A percentile compares a stretch with the other conserved stretches of the same genome.
Conservation (phyloP, 1,140 invertebrate species). For the Argopecten irradians region DNA sequence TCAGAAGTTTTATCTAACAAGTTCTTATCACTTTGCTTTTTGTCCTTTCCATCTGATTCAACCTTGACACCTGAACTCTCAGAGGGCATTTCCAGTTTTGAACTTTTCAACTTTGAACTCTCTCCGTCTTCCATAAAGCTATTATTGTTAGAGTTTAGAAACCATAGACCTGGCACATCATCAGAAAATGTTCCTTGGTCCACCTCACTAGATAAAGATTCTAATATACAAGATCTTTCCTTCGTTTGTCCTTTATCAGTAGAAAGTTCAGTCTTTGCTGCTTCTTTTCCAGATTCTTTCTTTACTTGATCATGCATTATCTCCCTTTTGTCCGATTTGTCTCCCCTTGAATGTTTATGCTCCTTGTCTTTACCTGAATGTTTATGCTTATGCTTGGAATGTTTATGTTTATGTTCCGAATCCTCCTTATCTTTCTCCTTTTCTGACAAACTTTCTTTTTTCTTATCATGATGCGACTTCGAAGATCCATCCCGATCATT, state of each 20-base stretch:
- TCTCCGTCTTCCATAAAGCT: background rate
- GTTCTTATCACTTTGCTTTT: background rate
- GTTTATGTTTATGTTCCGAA: background rate
- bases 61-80: background rate
- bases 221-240: background rate
- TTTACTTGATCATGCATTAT: slow-evolving; percentile 29
- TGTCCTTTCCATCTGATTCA: background rate
- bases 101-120: background rate
- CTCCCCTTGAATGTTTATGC: slow-evolving; percentile 25
- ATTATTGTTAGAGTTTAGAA: background rate
- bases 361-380: slow-evolving; percentile 34
- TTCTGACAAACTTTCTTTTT: too few species aligned
- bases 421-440: background rate
- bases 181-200: background rate
- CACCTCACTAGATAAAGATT: background rate
- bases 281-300: slow-evolving; percentile 1
- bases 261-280: background rate
- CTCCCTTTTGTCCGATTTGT: slow-evolving; percentile 25
- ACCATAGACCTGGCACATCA: background rate
- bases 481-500: background rate
- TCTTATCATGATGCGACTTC: background rate
- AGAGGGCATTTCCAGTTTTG: background rate
- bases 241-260: background rate
- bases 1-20: background rate
- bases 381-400: slow-evolving; percentile 19